These are phyloP conservation scores for Baronia brevicornis DNA, from an alignment of 2,888 invertebrate species.

Conservation along the genomic window DNA sequence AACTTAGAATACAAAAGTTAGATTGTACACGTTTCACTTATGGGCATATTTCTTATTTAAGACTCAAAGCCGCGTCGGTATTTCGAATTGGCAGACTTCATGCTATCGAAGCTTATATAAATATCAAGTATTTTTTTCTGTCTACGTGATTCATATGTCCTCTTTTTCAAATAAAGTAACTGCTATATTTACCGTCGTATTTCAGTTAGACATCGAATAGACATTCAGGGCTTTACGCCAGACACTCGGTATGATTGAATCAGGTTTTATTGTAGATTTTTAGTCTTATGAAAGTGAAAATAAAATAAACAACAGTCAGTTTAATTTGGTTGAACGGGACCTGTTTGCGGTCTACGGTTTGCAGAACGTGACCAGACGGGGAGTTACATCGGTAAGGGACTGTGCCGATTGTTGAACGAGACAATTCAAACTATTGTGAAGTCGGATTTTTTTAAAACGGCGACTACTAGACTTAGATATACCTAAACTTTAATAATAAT, in stretches of 20 bases:
- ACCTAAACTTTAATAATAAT: too few relatives aligned
- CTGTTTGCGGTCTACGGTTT: constrained; percentile 67
- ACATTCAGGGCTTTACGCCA: constrained; percentile 43
- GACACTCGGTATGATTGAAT: constrained; percentile 42
- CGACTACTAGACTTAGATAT: too few relatives aligned
- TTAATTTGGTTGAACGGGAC: constrained; percentile 49
- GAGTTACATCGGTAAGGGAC: constrained; percentile 45
- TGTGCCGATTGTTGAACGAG: constrained; percentile 40
- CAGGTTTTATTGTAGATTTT: constrained; percentile 40
- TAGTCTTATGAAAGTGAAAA: constrained; percentile 47
- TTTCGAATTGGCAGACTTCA: too few relatives aligned
- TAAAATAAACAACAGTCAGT: constrained; percentile 45
- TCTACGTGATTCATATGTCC: too few relatives aligned
- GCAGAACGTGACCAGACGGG: constrained; percentile 70
- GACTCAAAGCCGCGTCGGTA: too few relatives aligned
- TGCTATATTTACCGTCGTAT: constrained; percentile 24
- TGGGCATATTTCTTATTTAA: constrained; percentile 10
- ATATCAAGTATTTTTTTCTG: too few relatives aligned
- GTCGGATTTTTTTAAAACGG: too few relatives aligned
- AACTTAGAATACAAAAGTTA: too few relatives aligned
- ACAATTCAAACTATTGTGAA: too few relatives aligned
- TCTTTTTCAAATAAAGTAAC: constrained; percentile 3
- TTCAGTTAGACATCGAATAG: constrained; percentile 46
- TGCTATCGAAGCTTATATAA: too few relatives aligned
- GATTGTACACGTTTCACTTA: too few relatives aligned